Evolutionary conservation across 1,140 invertebrate genomes (phyloP), one percentile per base, ranked within the genome.

Genomic region (Drosophila mayri): DNA sequence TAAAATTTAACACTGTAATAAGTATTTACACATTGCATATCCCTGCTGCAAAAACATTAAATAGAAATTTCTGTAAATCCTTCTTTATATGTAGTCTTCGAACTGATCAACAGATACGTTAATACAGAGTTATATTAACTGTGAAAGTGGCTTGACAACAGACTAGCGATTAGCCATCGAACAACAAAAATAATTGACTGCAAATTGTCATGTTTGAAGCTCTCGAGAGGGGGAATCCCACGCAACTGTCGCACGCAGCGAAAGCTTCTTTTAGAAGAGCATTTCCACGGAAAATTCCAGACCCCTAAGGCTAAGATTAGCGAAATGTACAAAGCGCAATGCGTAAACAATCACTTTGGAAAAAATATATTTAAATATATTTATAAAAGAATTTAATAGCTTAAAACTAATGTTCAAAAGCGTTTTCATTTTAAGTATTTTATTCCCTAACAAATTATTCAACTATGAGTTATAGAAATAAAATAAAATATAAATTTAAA

Each of bases 161-260:
- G 8, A 55, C 20, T 14, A 22, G 32, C 32, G 32, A 55, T 55
- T 55, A 55, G 18, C 32, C 8, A 50, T 22, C 43, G 28, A 32
- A 47, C 7, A 20, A 32, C 28, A 32, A 18, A 50, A 20, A 52
- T 50, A 61, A 52, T 43, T n/a, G 20, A 35, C 58, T 50, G 43
- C 58, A 61, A 61, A 61, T 52, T 61, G 52, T 32, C 14, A 7
- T 55, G 52, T 32, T 50, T 7, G 14, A 20, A 61, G 4, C 1
- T 10, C 44, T 22, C 50, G 5, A 52, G 3, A 28, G 59, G 28
- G 57, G 38, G 8, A 46, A 25, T 18, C 43, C 58, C 28, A 61
- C 44, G 43, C 58, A 52, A 61, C 18, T n/a, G 28, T 28, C 59
- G 28, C 44, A 52, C 30, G 30, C 59, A 62, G 22, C 16, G 44